Evolutionary conservation across 1,140 invertebrate species (phyloP).

Genomic region (Bathynomus jamesi): DNA sequence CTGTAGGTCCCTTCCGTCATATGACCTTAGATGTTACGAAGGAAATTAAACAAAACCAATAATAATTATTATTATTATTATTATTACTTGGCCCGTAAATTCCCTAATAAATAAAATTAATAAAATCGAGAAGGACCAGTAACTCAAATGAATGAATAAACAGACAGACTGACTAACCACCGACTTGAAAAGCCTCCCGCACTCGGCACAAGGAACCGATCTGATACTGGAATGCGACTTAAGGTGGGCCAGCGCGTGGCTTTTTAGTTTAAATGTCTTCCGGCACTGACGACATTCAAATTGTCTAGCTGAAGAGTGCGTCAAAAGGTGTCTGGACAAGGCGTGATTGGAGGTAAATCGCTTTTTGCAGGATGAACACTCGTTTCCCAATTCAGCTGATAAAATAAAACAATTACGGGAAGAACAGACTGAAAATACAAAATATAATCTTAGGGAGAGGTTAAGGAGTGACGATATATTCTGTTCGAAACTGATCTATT

Average conservation of each 20-base stretch:
- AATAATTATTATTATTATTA: too few species aligned
- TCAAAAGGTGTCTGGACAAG: constrained; percentile 14
- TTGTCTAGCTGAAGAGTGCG: constrained; percentile 21
- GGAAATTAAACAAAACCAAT: too few species aligned
- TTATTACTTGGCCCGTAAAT: too few species aligned
- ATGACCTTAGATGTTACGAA: too few species aligned
- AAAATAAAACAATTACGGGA: neutral
- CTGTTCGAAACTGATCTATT: too few species aligned
- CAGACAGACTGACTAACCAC: constrained; percentile 13
- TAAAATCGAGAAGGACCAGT: too few species aligned
- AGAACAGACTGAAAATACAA: too few species aligned
- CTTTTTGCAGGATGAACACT: constrained; percentile 13
- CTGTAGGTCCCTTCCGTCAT: too few species aligned
- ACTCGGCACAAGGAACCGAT: constrained; percentile 17
- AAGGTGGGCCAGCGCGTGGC: constrained; percentile 15
- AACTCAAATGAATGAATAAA: too few species aligned
- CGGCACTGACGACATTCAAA: constrained; percentile 15
- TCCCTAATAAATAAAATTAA: too few species aligned
- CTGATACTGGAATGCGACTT: constrained; percentile 6
- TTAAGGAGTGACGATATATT: too few species aligned
- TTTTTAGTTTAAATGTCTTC: constrained; percentile 17
- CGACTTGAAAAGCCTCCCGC: constrained; percentile 15
- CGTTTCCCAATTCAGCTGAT: constrained; percentile 16
- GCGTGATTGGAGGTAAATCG: constrained; percentile 4
- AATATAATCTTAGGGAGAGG: too few species aligned